Conservation (phyloP, 2,797 vertebrate species). For the Liasis olivaceus region DNA sequence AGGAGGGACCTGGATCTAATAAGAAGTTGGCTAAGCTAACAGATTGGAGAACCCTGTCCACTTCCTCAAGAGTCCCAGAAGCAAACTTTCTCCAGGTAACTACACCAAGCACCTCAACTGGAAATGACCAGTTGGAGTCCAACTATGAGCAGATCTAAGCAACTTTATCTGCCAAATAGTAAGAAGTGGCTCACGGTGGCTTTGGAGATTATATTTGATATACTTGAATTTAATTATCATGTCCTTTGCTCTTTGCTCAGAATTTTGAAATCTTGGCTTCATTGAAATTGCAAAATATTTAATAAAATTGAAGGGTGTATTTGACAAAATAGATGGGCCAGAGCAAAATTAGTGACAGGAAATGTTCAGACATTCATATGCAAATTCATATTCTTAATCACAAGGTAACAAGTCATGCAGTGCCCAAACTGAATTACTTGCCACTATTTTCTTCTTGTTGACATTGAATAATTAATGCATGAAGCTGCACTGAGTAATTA, state of each 20-base stretch:
- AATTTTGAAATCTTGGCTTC: not conserved
- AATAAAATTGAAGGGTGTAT: not conserved
- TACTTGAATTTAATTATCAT: not conserved
- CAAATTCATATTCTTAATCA: not conserved
- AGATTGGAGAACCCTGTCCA: too few species aligned
- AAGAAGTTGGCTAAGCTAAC: too few species aligned
- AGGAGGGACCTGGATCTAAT: too few species aligned
- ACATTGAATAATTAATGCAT: not conserved
- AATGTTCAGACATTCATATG: not conserved
- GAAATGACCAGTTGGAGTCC: too few species aligned
- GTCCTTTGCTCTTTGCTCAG: not conserved
- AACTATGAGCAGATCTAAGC: too few species aligned
- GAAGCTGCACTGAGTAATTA: not conserved
- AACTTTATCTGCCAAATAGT: too few species aligned
- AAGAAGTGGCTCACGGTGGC: too few species aligned
- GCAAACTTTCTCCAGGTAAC: too few species aligned
- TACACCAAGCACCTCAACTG: too few species aligned
- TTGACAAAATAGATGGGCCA: not conserved
- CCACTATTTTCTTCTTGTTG: not conserved
- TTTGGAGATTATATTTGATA: too few species aligned
- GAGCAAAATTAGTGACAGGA: constrained; percentile 27
- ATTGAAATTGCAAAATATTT: not conserved
- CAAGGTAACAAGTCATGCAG: not conserved
- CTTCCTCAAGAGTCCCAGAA: too few species aligned
- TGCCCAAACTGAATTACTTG: not conserved